These are phyloP conservation scores for Brachypterus glaber DNA, from an alignment of 2,888 invertebrate genomes.

Conservation along the genomic window DNA sequence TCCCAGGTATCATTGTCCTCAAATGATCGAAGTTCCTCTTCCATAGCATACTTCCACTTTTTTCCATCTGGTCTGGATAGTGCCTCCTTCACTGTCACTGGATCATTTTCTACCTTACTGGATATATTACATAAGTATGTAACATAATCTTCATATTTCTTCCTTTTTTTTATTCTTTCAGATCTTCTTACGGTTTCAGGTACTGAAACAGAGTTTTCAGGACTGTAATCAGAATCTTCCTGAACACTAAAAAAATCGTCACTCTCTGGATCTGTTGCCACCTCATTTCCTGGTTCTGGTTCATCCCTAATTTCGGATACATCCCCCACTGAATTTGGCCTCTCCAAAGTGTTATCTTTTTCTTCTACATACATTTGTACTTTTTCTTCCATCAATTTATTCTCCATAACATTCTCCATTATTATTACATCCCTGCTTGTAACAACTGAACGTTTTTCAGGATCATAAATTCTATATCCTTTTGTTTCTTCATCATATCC, in stretches of 20 bases:
- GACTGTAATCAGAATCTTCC: conserved; percentile 6
- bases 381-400: too few relatives aligned
- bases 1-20: conserved; percentile 27
- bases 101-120: conserved; percentile 11
- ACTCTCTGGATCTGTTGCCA: too few relatives aligned
- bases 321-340: conserved; percentile 13
- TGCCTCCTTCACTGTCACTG: conserved; percentile 19
- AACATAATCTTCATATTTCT: conserved; percentile 19
- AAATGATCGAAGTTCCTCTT: conserved; percentile 23
- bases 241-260: not conserved
- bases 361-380: not conserved
- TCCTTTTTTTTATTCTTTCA: conserved; percentile 16
- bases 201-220: conserved; percentile 7
- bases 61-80: conserved; percentile 21
- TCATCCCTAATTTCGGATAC: conserved; percentile 1
- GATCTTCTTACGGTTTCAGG: conserved; percentile 16
- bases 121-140: conserved; percentile 18
- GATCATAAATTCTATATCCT: conserved; percentile 21
- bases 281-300: too few relatives aligned
- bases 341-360: conserved; percentile 1
- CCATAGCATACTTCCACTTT: conserved; percentile 23
- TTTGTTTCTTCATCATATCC: conserved; percentile 22
- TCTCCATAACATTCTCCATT: conserved; percentile 8
- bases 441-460: conserved; percentile 9
- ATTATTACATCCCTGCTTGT: conserved; percentile 14